Conservation (phyloP, 2,797 vertebrate species). For the Enteromius fasciolatus region DNA sequence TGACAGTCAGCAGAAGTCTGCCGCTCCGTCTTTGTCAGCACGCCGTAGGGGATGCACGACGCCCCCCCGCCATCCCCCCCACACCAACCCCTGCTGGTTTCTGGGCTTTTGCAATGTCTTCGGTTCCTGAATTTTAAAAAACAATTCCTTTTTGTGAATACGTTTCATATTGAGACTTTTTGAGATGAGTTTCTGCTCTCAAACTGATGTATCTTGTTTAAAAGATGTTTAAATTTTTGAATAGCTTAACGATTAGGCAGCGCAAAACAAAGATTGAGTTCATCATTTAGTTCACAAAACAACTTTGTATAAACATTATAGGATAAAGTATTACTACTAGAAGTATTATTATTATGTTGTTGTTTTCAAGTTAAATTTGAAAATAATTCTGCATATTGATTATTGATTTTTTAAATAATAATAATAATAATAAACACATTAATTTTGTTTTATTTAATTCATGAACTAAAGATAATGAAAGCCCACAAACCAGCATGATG, state of each 20-base stretch:
- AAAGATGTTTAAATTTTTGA: not conserved
- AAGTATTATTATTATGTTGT: not conserved
- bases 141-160: conserved; percentile 3
- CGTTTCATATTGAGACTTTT: not conserved
- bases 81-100: not conserved
- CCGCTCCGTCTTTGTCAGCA: conserved; percentile 29
- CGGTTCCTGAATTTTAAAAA: not conserved
- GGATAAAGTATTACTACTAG: not conserved
- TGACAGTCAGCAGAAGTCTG: conserved; percentile 37
- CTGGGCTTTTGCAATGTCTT: not conserved
- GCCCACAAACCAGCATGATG: not conserved
- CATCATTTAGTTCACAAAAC: not conserved
- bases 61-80: not conserved
- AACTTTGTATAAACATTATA: not conserved
- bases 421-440: not conserved
- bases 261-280: not conserved
- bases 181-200: not conserved
- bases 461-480: not conserved
- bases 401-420: not conserved
- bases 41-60: not conserved
- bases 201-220: not conserved
- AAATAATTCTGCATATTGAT: not conserved
- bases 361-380: too few species aligned
- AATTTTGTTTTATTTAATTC: not conserved
- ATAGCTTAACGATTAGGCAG: not conserved